Evolutionary conservation across 2,888 invertebrate species (phyloP).

Genomic region (Petrophora chlorosata): DNA sequence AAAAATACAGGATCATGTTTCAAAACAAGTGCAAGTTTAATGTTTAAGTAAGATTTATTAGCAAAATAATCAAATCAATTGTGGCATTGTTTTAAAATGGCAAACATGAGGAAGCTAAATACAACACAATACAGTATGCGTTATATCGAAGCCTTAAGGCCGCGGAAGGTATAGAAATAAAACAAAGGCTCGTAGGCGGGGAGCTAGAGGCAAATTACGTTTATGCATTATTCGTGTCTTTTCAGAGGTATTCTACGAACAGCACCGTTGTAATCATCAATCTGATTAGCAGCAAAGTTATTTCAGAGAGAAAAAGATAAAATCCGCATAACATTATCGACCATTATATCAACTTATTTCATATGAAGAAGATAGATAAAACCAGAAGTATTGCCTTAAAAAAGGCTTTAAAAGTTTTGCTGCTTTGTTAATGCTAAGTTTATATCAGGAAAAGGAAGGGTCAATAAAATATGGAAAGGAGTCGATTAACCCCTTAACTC

Average conservation of each 20-base stretch:
- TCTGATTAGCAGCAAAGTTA: no score
- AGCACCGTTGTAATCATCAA: not conserved
- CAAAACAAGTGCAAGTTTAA: not conserved
- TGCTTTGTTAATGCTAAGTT: no score
- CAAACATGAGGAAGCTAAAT: slow-evolving; percentile 9
- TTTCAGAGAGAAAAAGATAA: no score
- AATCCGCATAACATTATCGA: no score
- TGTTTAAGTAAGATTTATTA: slow-evolving; percentile 16
- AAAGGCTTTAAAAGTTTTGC: no score
- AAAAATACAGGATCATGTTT: not conserved
- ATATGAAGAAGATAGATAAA: no score
- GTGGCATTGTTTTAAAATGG: slow-evolving; percentile 19
- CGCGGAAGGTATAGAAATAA: slow-evolving; percentile 10
- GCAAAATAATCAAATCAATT: slow-evolving; percentile 19
- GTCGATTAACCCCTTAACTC: not conserved
- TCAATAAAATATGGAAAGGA: no score
- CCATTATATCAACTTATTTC: no score
- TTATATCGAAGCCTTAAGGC: slow-evolving; percentile 7
- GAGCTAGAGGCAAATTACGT: not conserved
- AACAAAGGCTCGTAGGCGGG: slow-evolving; percentile 1
- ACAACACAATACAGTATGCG: slow-evolving; percentile 15
- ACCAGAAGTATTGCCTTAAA: no score
- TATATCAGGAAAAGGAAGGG: no score
- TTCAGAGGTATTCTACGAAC: not conserved
- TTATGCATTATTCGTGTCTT: not conserved